Base-by-base conservation (phyloP, 1,140 invertebrate species). In the Sipha flava region DNA sequence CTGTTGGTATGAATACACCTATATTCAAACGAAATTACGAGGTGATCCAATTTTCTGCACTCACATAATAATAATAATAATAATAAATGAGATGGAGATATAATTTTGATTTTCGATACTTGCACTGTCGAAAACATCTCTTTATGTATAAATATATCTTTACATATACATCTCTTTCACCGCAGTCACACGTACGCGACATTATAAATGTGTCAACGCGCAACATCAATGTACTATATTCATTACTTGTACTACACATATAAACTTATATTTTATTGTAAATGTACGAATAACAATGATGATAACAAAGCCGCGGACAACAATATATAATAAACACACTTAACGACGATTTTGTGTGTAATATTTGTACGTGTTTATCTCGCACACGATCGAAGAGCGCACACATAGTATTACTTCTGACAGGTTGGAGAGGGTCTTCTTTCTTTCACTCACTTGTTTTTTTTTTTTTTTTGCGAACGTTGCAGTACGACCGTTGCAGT, bases 361-460 rank as follows among this genome's bases (percentile, higher is more conserved):
- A 52, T 54, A 77, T 57, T 43, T 59, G 52, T 54, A 37, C 73
- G 73, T 77, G 73, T 77, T 77, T 77, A 77, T 77, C 73, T 59
- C 7, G 52, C 52, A 54, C 31, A 37, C 16, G 52, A 77, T 77
- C 73, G 34, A 57, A 10, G 21, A 23, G n/a, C 52, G 40, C 49
- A 57, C 52, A 57, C 49, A 57, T 43, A 57, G 26, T 77, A 59
- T 54, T 40, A 40, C 34, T 26, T 57, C 21, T 77, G 73, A 77
- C 73, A 77, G 52, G 73, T 77, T 77, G 49, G 73, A 57, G 49
- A 77, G 73, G 73, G 73, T 77, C 73, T 77, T 77, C 34, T 77
- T 70, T 70, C 23, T 70, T 47, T 68, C 23, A 18, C 23, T 26
- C 23, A 34, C 45, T 16, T 26, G 23, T 45, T 68, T n/a, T 45